Evolutionary conservation across 2,113 vertebrate genomes (phyloP), one percentile per base, ranked within the genome.

Genomic region (Lanius ludovicianus): DNA sequence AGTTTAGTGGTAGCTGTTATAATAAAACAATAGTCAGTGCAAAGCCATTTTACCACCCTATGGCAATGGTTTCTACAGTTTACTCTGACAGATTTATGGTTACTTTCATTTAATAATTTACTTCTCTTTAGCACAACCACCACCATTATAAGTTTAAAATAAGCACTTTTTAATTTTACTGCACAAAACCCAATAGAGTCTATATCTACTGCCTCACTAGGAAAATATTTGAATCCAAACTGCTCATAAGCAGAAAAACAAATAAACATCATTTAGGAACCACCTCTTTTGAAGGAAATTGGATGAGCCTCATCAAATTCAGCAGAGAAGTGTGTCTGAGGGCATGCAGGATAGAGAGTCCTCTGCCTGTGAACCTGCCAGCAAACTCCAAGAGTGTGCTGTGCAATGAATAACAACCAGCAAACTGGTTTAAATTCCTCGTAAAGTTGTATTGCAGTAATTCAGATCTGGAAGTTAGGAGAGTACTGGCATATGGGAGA

Each of bases 41-140:
- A 95, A 85, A 96, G 71, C 65, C 84, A 95, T 97, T 98, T 98
- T 95, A 96, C 90, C 82, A 94, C 95, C 80, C 62, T 79, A 37
- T 83, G 91, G 95, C 63, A 76, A 60, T 87, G 70, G 95, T 92
- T 97, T 95, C 94, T 91, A 70, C 59, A 78, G 94, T 87, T 90
- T 86, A 78, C 79, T 93, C 92, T 73, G 94, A 94, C 92, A 96
- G 98, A 98, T 98, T 97, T 97, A 98, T 95, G 85, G 57, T 93
- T 83, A 76, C 89, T 92, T 97, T 95, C 89, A 79, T 95, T 96
- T 97, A 96, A 97, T 97, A 97, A 98, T 91, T 95, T 91, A 84
- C 93, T 97, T 96, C 96, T 95, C 75, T 95, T 97, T 97, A 97
- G 85, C 57, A 42, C 91, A 95, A 35, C 75, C 84, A 84, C 73